Conservation (phyloP, 2,888 invertebrate species). For the Spialia ferax region DNA sequence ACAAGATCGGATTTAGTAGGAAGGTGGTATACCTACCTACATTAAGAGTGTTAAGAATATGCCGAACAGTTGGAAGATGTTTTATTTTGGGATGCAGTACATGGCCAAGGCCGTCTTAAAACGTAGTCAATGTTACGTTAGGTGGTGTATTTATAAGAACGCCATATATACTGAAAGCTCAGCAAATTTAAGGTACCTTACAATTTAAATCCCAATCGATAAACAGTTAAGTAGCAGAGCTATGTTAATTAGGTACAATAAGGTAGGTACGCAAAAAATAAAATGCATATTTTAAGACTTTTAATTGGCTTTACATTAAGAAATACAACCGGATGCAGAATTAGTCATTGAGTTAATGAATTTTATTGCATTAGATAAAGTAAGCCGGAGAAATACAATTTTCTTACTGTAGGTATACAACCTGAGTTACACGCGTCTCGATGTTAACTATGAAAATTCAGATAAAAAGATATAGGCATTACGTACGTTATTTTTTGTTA, state of each 20-base stretch:
- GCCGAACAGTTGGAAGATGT: constrained; percentile 27
- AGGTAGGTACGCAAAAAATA: too few species aligned
- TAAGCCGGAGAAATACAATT: not conserved
- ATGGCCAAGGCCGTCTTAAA: constrained; percentile 52
- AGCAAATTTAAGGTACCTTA: not conserved
- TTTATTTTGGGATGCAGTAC: constrained; percentile 52
- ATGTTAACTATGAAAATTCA: not conserved
- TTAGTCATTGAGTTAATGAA: too few species aligned
- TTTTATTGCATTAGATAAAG: not conserved
- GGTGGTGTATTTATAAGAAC: not conserved
- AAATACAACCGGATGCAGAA: too few species aligned
- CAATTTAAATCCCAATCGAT: too few species aligned
- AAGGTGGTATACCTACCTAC: too few species aligned
- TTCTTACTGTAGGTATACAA: too few species aligned
- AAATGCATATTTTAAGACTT: too few species aligned
- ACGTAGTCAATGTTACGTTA: constrained; percentile 1
- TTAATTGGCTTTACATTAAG: too few species aligned
- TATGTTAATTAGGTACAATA: too few species aligned
- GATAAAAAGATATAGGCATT: not conserved
- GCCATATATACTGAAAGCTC: not conserved
- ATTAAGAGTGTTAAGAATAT: constrained; percentile 9
- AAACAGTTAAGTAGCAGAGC: too few species aligned
- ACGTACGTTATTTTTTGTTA: constrained; percentile 3
- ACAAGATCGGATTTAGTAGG: not conserved
- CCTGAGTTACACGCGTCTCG: too few species aligned